These are phyloP conservation scores for Phacellophora camtschatica DNA, from an alignment of 30 jellyfish, hydroid and myxozoan species.

Conservation along the genomic window DNA sequence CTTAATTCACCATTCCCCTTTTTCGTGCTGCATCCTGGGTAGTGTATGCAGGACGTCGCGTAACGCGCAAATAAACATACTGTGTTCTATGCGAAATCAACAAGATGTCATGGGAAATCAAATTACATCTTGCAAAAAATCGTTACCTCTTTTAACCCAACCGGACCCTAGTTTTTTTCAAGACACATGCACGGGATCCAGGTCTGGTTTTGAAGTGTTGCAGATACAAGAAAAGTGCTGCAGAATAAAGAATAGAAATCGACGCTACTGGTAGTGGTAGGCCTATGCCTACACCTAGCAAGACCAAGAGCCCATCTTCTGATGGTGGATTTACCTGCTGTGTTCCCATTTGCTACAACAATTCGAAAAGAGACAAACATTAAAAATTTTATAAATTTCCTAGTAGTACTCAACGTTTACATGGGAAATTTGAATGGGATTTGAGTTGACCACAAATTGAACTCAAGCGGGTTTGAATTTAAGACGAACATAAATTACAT, in stretches of 20 bases:
- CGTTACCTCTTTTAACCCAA: background rate
- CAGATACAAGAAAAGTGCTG: too few species aligned
- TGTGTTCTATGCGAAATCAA: too few species aligned
- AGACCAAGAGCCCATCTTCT: background rate
- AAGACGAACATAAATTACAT: too few species aligned
- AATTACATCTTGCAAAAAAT: too few species aligned
- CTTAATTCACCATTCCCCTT: background rate
- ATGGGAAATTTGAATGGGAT: too few species aligned
- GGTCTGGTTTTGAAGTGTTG: background rate
- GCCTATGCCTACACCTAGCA: too few species aligned
- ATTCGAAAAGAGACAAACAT: background rate
- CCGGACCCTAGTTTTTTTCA: background rate
- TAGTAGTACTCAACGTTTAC: background rate
- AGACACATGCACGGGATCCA: background rate
- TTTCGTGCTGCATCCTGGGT: too few species aligned
- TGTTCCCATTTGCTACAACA: background rate
- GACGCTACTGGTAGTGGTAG: background rate
- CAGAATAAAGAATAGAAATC: background rate
- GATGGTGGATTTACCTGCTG: conserved; percentile 14
- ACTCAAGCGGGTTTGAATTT: too few species aligned
- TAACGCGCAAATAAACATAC: too few species aligned
- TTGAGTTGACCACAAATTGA: too few species aligned
- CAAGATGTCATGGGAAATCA: too few species aligned
- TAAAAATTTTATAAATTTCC: background rate
- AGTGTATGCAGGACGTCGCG: too few species aligned